Base-by-base conservation (phyloP, 2,113 vertebrate genomes). In the Nycticebus coucang region DNA sequence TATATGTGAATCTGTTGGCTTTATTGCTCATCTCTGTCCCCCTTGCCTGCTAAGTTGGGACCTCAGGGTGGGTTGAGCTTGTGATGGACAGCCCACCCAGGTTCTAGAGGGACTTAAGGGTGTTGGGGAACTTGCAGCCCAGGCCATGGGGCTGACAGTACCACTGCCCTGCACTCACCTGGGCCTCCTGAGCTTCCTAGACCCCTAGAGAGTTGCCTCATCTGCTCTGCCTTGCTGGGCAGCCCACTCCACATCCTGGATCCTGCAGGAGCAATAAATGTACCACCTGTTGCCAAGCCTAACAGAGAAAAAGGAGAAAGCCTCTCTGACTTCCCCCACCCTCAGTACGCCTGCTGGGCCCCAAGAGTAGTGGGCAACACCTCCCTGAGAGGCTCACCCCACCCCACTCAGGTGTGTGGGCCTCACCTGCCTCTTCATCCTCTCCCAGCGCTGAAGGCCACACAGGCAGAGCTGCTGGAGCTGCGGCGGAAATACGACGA, bases 401-500 rank as follows among this genome's bases (percentile, higher is more conserved):
- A 8, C 28, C 75, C 68, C 7, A 5, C 21, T 4, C 1, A 2
- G 19, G 6, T 1, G 11, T 22, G 21, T 28, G 45, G 22, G 1
- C 53, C 85, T 97, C 92, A 95, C 35, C 33, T 3, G 24, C 21
- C 62, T 26, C 81, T 81, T 62, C 30, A 5, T 33, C 89, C 66
- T 50, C 68, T 60, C 84, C 89, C 98, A 99, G 99, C 99, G 45
- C 96, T 99, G 97, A 99, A 98, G 98, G 98, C 99, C 75, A 99
- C 99, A 0, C 99, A 99, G 98, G 98, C 99, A 0, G 99, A 99
- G 97, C 99, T 99, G 95, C 98, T 99, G 95, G 99, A 99, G 97
- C 98, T 99, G 97, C 98, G 98, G 94, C 99, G 99, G 97, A 99
- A 99, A 98, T 99, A 99, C 66, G 99, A 99, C 37, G 99, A 99